These are phyloP conservation scores for Polypterus senegalus DNA, from an alignment of 2,113 vertebrate species.

Conservation along the genomic window DNA sequence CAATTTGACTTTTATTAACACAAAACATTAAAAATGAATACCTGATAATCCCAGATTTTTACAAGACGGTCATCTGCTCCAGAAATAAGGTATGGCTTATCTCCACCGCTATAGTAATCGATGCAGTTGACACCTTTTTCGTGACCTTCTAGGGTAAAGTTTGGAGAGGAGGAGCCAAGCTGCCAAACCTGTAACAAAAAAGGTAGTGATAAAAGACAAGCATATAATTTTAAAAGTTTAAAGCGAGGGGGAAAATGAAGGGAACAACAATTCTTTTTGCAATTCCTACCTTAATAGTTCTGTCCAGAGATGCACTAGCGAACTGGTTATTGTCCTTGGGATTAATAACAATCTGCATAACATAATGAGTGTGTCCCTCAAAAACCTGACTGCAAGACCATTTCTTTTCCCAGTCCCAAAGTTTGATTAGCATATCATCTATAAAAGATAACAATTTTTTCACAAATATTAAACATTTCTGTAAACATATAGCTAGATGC, in stretches of 20 bases:
- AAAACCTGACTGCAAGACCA: conserved; percentile 97
- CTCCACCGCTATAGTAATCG: conserved; percentile 95
- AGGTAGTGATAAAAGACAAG: no score
- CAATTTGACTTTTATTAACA: no score
- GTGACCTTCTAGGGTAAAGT: conserved; percentile 94
- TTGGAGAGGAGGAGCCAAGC: conserved; percentile 92
- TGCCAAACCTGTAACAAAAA: conserved; percentile 76
- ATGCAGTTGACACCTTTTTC: conserved; percentile 98
- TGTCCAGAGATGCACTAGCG: conserved; percentile 90
- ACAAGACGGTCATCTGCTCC: conserved; percentile 93
- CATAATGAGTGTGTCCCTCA: conserved; percentile 97
- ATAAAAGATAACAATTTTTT: conserved; percentile 19
- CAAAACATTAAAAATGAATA: conserved; percentile 20
- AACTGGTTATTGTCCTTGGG: conserved; percentile 98
- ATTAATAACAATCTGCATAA: conserved; percentile 98
- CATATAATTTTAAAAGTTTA: no score
- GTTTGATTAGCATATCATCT: conserved; percentile 98
- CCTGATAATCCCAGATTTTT: conserved; percentile 99
- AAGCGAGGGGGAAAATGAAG: not conserved
- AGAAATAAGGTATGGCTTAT: conserved; percentile 95
- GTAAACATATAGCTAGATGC: no score
- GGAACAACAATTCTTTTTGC: not conserved
- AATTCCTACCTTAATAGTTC: conserved; percentile 82
- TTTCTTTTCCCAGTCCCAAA: conserved; percentile 99
- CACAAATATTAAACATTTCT: no score